Evolutionary conservation across 2,888 invertebrate genomes (phyloP).

Genomic region (Acanthosepion esculentum): DNA sequence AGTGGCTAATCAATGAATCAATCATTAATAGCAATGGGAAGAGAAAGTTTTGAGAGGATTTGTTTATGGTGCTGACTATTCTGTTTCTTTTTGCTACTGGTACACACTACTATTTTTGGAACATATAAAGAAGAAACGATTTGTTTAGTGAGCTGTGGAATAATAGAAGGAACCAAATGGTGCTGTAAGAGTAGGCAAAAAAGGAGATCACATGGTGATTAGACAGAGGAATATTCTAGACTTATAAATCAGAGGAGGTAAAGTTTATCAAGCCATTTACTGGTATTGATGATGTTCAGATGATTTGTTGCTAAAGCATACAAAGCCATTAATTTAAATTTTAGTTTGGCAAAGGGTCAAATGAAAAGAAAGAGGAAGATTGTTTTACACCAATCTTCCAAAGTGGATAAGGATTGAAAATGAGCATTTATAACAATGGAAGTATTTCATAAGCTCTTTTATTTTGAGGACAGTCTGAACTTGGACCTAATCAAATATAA

Average conservation of each 20-base stretch:
- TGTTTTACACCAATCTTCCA: no score
- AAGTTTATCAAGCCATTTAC: not conserved
- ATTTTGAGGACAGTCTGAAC: no score
- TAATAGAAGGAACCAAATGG: not conserved
- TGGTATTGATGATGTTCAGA: not conserved
- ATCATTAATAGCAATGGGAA: constrained; percentile 20
- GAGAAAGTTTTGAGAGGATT: not conserved
- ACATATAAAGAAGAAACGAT: not conserved
- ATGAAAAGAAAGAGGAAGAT: no score
- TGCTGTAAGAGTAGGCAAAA: not conserved
- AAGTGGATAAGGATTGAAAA: no score
- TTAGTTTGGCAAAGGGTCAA: no score
- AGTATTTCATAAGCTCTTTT: no score
- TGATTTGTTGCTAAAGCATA: not conserved
- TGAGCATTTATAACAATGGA: no score
- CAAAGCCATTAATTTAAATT: not conserved
- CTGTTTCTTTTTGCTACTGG: not conserved
- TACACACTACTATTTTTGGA: constrained; percentile 15
- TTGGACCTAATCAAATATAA: no score
- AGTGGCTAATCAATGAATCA: constrained; percentile 8
- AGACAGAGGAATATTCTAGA: not conserved
- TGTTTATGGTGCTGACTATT: not conserved
- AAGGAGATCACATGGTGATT: fast-evolving
- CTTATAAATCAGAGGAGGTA: not conserved
- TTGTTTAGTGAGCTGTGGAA: not conserved